Percentiles rank a stretch among this genome's conserved stretches.
These are phyloP conservation scores for Sebastes minor DNA, from an alignment of 2,797 vertebrate genomes.

Conservation along the genomic window DNA sequence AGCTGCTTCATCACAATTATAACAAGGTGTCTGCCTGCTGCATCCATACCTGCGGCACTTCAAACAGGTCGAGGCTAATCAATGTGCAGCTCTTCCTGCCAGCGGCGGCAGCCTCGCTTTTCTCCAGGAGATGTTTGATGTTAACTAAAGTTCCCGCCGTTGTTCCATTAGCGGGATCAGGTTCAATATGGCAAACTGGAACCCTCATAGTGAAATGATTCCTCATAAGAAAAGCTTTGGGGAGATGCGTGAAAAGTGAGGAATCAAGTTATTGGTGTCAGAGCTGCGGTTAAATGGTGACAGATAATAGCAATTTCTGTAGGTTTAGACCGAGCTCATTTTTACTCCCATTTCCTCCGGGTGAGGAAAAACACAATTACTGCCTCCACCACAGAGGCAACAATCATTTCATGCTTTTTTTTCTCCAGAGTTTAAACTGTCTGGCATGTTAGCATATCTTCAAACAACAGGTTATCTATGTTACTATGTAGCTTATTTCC, in stretches of 20 bases:
- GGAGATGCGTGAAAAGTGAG: conserved; percentile 33
- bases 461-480: conserved; percentile 28
- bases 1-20: conserved; percentile 82
- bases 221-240: conserved; percentile 56
- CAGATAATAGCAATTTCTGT: conserved; percentile 73
- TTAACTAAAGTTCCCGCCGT: conserved; percentile 44
- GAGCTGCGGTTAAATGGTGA: conserved; percentile 72
- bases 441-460: conserved; percentile 36
- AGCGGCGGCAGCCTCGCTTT: background rate
- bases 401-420: conserved; percentile 44
- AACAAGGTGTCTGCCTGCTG: conserved; percentile 59
- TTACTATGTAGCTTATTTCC: conserved; percentile 18
- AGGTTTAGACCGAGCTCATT: conserved; percentile 58
- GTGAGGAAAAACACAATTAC: conserved; percentile 64
- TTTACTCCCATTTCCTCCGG: conserved; percentile 61
- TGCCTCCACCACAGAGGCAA: conserved; percentile 41
- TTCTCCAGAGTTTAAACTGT: conserved; percentile 4
- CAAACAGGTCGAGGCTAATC: conserved; percentile 61
- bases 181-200: conserved; percentile 54
- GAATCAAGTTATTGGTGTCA: conserved; percentile 70
- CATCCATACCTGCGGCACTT: conserved; percentile 59
- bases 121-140: conserved; percentile 51
- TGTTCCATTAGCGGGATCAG: conserved; percentile 54
- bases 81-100: conserved; percentile 48
- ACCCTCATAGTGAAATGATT: conserved; percentile 59